phyloP scores from a whole-genome alignment of 2,113 vertebrate species.

The Pantherophis guttatus region DNA sequence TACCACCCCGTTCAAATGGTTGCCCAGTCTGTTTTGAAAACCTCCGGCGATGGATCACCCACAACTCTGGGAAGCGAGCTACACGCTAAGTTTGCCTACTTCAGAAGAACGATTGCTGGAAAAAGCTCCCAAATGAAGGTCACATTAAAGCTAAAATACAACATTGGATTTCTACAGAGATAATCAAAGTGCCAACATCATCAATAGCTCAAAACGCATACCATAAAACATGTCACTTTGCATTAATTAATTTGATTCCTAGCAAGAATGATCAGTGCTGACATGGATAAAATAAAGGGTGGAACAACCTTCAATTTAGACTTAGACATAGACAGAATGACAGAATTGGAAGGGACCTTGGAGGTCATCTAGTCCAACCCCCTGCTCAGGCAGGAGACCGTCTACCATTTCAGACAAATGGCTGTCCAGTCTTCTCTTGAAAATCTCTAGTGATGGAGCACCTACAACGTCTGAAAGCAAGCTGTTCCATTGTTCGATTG shows the following conservation, averaged over 20 bases:
- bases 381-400: background rate
- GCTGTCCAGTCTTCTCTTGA: background rate
- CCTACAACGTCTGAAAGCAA: background rate
- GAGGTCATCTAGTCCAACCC: background rate
- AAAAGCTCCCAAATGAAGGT: background rate
- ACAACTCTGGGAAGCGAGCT: background rate
- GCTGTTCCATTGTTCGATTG: background rate
- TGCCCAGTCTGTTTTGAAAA: background rate
- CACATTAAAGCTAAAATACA: background rate
- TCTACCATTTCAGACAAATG: background rate
- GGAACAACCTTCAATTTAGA: background rate
- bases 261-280: background rate
- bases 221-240: background rate
- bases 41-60: background rate
- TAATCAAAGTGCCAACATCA: background rate
- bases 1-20: background rate
- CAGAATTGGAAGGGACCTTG: background rate
- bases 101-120: background rate
- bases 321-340: background rate
- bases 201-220: background rate
- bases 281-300: background rate
- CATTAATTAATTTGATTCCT: background rate
- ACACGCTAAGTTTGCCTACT: background rate
- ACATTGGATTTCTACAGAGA: background rate
- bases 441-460: background rate